Percentiles rank a stretch among this genome's conserved stretches.
Conservation (phyloP, 2,797 vertebrate genomes). For the Artibeus jamaicensis region DNA sequence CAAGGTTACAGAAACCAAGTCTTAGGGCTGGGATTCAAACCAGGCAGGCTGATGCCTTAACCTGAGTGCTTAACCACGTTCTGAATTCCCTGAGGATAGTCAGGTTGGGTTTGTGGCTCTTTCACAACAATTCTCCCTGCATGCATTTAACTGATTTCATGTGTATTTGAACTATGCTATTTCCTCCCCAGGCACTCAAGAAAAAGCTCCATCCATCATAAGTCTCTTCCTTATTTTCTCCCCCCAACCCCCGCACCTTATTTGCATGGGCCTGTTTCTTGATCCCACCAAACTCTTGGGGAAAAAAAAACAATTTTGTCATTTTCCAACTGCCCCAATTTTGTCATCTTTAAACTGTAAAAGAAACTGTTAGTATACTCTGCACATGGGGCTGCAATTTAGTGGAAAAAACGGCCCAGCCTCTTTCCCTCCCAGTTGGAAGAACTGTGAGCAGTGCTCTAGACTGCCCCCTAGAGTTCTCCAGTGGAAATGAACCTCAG, state of each 20-base stretch:
- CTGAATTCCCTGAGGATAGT: not conserved
- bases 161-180: not conserved
- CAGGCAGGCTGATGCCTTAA: not conserved
- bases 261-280: not conserved
- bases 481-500: not conserved
- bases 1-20: not conserved
- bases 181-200: not conserved
- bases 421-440: not conserved
- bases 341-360: too few species aligned
- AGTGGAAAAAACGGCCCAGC: not conserved
- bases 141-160: not conserved
- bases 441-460: not conserved
- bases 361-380: not conserved
- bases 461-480: not conserved
- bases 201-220: not conserved
- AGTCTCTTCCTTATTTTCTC: not conserved
- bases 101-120: not conserved
- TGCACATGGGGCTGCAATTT: not conserved
- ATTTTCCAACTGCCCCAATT: not conserved
- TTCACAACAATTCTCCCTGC: not conserved
- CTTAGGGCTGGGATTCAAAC: not conserved
- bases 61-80: not conserved
- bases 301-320: not conserved
- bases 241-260: not conserved
- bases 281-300: not conserved